phyloP scores from a whole-genome alignment of 2,797 vertebrate genomes.

The Oreortyx pictus region DNA sequence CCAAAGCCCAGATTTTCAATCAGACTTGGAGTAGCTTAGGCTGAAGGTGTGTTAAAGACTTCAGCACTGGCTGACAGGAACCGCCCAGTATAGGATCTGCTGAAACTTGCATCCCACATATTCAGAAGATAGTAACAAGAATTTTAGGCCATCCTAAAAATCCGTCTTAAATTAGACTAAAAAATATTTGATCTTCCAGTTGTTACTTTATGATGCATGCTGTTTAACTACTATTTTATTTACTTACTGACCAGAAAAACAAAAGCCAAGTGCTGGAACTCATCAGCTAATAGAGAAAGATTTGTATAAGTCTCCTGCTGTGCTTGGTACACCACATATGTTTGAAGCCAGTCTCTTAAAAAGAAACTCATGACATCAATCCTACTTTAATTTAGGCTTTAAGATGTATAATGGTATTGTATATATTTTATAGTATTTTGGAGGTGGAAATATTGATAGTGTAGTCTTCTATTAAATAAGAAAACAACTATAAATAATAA shows the following conservation, averaged over 20 bases:
- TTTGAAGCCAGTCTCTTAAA: not conserved
- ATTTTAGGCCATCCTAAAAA: not conserved
- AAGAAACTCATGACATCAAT: not conserved
- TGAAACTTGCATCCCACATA: rapidly evolving
- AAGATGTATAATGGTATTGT: not conserved
- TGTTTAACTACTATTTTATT: not conserved
- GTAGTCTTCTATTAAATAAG: not conserved
- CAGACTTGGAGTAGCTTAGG: not conserved
- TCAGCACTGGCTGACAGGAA: not conserved
- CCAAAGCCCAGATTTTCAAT: not conserved
- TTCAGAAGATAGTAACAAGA: not conserved
- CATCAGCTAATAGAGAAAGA: not conserved
- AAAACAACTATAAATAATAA: not conserved
- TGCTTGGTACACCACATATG: not conserved
- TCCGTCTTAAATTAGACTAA: not conserved
- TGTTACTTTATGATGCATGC: not conserved
- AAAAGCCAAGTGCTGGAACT: not conserved
- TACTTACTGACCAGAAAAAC: not conserved
- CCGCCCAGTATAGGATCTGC: rapidly evolving
- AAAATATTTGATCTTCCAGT: not conserved
- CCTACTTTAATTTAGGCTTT: not conserved
- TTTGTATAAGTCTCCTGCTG: not conserved
- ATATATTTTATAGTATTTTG: not conserved
- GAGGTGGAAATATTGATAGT: not conserved
- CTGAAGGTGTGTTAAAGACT: not conserved